Evolutionary conservation across 2,113 vertebrate species (phyloP).

Genomic region (Nanorana parkeri): DNA sequence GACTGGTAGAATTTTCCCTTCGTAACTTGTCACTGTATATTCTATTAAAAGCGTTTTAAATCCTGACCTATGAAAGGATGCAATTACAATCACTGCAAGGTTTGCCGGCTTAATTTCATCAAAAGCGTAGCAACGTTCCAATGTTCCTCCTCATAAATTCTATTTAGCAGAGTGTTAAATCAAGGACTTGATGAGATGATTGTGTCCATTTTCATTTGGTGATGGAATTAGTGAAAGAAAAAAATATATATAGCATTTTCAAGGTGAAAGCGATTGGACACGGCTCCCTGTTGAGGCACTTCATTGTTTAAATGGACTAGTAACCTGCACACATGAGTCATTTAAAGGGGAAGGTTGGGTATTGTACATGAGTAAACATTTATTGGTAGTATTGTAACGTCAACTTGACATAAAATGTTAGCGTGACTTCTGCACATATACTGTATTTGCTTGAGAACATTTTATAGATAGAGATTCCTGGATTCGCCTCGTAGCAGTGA

Average conservation of each 20-base stretch:
- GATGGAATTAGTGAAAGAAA: constrained; percentile 32
- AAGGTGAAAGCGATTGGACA: constrained; percentile 29
- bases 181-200: constrained; percentile 51
- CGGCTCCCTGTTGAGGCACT: background rate
- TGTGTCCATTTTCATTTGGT: constrained; percentile 45
- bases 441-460: too few species aligned
- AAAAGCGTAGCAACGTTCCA: background rate
- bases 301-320: background rate
- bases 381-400: too few species aligned
- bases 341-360: too few species aligned
- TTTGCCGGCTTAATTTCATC: constrained; percentile 32
- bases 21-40: background rate
- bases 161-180: constrained; percentile 30
- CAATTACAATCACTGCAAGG: constrained; percentile 50
- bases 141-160: constrained; percentile 24
- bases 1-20: background rate
- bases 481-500: too few species aligned
- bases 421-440: too few species aligned
- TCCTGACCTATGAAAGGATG: constrained; percentile 27
- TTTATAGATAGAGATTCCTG: too few species aligned
- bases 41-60: constrained; percentile 28
- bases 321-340: too few species aligned
- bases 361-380: too few species aligned
- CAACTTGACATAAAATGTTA: too few species aligned
- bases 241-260: constrained; percentile 6